Percentiles rank a stretch among this genome's conserved stretches.
These are phyloP conservation scores for Melanotaenia nigrans DNA, from an alignment of 2,797 vertebrate species.

Conservation along the genomic window DNA sequence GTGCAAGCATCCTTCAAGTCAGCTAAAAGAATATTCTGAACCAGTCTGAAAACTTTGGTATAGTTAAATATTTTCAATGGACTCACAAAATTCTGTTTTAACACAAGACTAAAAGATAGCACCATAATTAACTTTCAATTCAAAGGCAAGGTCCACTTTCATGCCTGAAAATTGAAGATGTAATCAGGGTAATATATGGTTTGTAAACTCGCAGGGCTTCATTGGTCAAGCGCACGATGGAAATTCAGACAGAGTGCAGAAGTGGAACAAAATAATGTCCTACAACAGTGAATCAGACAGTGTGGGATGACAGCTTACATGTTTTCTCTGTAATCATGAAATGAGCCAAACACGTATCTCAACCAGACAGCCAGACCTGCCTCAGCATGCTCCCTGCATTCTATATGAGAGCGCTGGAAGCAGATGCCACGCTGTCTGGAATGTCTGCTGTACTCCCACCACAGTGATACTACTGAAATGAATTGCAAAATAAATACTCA, in stretches of 20 bases:
- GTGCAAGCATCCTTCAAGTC: not conserved
- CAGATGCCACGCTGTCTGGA: conserved; percentile 48
- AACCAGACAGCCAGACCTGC: conserved; percentile 57
- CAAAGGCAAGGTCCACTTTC: not conserved
- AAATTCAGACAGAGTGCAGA: not conserved
- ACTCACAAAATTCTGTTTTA: not conserved
- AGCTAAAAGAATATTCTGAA: rapidly evolving
- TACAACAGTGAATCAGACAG: conserved; percentile 45
- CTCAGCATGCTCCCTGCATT: conserved; percentile 43
- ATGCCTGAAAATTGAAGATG: not conserved
- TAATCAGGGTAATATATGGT: not conserved
- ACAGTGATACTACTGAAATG: not conserved
- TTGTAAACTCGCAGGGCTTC: not conserved
- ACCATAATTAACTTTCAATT: not conserved
- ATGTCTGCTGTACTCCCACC: conserved; percentile 20
- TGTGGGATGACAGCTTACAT: conserved; percentile 52
- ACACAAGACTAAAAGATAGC: not conserved
- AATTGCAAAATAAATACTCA: conserved; percentile 39
- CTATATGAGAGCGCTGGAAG: conserved; percentile 5
- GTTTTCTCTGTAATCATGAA: conserved; percentile 65
- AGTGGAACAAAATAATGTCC: conserved; percentile 26
- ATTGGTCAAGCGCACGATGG: not conserved
- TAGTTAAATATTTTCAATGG: not conserved
- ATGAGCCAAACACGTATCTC: conserved; percentile 51
- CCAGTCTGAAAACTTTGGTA: not conserved